Evolutionary conservation across 2,113 vertebrate species (phyloP), one percentile per base, ranked within the genome.

Genomic region (cat (Felis catus)): DNA sequence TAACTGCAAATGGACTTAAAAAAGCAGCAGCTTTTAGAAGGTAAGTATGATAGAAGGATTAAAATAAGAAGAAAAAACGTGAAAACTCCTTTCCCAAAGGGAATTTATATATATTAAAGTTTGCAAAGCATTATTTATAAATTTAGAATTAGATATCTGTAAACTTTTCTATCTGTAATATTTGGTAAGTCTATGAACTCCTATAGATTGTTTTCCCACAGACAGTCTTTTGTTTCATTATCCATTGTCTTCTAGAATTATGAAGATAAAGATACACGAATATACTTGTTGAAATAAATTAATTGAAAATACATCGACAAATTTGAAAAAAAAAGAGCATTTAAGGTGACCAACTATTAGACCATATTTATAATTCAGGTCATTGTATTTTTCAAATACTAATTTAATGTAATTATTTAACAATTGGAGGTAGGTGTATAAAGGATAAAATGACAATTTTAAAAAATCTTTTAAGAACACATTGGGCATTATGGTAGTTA

Each of bases 401-500:
- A 87, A 94, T 94, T 96, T 95, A 95, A 51, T 85, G 31, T 81
- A 93, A 97, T 95, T 94, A 95, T 92, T 96, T 97, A 80, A 95
- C 51, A 91, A 97, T 98, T 96, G 98, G 83, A 81, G 11, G 16
- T 87, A 88, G 55, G 31, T 89, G 21, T 71, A 1, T 92, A 87
- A 96, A 87, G 39, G 41, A 91, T 73, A 96, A 96, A 97, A 89
- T 63, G 88, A 95, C 29, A 96, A 80, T 83, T 89, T 83, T 39
- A 11, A 3, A 82, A 97, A 85, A 58, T 87, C 13, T 79, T 97
- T 94, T 89, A 93, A 92, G 65, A 91, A 79, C 29, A 86, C n/a
- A 19, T 94, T 92, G 87, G 48, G 73, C 90, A 96, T 94, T 81
- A 79, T 83, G 23, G 27, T 89, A 96, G 95, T 90, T 95, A 94